Evolutionary conservation across 2,113 vertebrate genomes (phyloP).

Genomic region (Castor canadensis): DNA sequence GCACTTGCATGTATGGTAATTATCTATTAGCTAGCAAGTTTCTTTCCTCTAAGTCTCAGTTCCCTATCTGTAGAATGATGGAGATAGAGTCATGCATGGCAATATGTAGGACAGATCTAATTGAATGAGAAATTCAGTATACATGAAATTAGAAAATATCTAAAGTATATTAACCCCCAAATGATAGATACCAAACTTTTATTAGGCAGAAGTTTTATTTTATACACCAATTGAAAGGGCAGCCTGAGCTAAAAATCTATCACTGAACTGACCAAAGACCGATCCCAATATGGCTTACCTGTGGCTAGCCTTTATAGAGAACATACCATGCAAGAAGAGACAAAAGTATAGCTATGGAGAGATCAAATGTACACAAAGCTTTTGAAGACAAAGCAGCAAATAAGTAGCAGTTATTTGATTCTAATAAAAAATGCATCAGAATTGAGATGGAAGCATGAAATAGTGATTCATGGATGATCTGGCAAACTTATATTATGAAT

Average conservation of each 20-base stretch:
- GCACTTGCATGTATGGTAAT: not conserved
- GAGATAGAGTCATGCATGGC: not conserved
- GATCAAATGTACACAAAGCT: not conserved
- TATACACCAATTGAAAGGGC: not conserved
- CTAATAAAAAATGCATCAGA: not conserved
- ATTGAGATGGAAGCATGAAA: not conserved
- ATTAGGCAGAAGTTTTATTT: not conserved
- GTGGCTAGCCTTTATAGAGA: not conserved
- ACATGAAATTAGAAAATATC: not conserved
- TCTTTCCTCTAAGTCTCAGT: not conserved
- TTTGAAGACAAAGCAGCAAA: not conserved
- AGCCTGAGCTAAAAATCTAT: not conserved
- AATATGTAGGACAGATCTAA: not conserved
- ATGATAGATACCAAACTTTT: not conserved
- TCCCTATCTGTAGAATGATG: not conserved
- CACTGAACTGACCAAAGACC: not conserved
- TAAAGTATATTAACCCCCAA: not conserved
- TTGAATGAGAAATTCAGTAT: not conserved
- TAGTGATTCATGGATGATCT: not conserved
- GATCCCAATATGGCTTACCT: not conserved
- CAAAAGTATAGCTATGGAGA: not conserved
- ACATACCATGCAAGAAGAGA: not conserved
- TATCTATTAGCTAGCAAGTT: conserved; percentile 5
- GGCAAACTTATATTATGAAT: not conserved
- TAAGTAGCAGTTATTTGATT: not conserved